Conservation (phyloP, 1,140 invertebrate genomes). For the Drosophila nigrodunni region DNA sequence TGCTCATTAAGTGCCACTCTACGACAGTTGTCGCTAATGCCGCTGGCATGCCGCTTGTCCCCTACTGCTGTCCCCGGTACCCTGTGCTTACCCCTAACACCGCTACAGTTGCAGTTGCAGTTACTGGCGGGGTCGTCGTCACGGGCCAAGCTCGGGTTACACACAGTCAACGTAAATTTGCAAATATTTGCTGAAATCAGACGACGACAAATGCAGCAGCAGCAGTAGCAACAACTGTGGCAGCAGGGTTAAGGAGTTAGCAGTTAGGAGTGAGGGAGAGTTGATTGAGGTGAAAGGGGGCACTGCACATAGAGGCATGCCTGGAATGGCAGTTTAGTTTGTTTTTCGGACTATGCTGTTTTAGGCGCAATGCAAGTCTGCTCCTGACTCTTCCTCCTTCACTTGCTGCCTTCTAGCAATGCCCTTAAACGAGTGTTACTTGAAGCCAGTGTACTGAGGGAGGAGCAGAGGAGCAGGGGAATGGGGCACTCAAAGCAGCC, state of each 20-base stretch:
- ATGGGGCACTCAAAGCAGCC: slow-evolving; percentile 8
- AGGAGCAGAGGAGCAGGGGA: too few relatives aligned
- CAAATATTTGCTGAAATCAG: slow-evolving; percentile 80
- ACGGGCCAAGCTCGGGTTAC: slow-evolving; percentile 62
- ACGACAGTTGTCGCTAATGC: slow-evolving; percentile 81
- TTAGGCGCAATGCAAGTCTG: slow-evolving; percentile 27
- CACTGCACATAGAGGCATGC: slow-evolving; percentile 35
- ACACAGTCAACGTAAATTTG: slow-evolving; percentile 77
- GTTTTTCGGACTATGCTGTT: slow-evolving; percentile 50
- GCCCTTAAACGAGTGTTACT: slow-evolving; percentile 23
- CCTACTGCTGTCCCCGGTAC: not conserved
- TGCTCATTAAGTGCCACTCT: slow-evolving; percentile 82
- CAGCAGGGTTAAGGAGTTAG: slow-evolving; percentile 38
- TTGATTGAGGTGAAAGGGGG: not conserved
- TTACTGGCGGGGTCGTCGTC: slow-evolving; percentile 55
- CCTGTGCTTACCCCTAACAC: not conserved
- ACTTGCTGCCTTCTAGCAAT: not conserved
- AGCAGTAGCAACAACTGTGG: slow-evolving; percentile 19
- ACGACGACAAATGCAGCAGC: slow-evolving; percentile 61
- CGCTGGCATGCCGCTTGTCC: slow-evolving; percentile 41
- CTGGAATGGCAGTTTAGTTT: slow-evolving; percentile 61
- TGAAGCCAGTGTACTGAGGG: slow-evolving; percentile 20
- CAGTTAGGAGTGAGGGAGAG: not conserved
- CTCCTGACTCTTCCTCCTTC: not conserved
- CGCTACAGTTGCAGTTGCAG: slow-evolving; percentile 15